Conservation (phyloP, 2,888 invertebrate genomes). For the Apantesis nais region DNA sequence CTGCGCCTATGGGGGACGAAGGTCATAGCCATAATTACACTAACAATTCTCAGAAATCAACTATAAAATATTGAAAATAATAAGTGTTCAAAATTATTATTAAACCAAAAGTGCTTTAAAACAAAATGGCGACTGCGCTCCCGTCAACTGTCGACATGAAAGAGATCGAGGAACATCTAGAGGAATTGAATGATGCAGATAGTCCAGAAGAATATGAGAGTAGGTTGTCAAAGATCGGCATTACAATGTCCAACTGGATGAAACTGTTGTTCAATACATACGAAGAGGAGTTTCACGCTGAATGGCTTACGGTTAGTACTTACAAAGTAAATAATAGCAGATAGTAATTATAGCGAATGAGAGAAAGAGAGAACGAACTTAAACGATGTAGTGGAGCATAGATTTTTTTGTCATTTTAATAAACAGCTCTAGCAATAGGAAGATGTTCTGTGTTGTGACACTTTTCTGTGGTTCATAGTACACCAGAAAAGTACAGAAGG, state of each 20-base stretch:
- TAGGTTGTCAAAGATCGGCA: conserved; percentile 59
- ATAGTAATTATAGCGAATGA: too few species aligned
- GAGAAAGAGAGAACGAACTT: too few species aligned
- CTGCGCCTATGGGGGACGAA: too few species aligned
- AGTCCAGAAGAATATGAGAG: conserved; percentile 66
- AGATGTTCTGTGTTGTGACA: too few species aligned
- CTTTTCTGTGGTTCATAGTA: too few species aligned
- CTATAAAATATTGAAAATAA: too few species aligned
- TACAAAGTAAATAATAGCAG: too few species aligned
- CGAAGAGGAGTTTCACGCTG: conserved; percentile 65
- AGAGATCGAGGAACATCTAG: conserved; percentile 62
- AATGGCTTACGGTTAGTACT: conserved; percentile 72
- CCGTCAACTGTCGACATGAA: conserved; percentile 47
- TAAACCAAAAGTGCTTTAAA: conserved; percentile 17
- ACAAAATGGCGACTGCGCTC: conserved; percentile 62
- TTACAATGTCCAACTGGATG: conserved; percentile 71
- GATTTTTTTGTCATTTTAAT: too few species aligned
- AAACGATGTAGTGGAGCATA: too few species aligned
- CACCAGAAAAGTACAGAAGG: too few species aligned
- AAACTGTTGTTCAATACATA: conserved; percentile 66
- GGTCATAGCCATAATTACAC: too few species aligned
- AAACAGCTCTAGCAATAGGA: too few species aligned
- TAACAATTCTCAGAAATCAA: background rate
- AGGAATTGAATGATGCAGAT: conserved; percentile 59
- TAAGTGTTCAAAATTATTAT: background rate